phyloP scores from a whole-genome alignment of 2,888 invertebrate genomes.

The Nemotelus nigrinus region DNA sequence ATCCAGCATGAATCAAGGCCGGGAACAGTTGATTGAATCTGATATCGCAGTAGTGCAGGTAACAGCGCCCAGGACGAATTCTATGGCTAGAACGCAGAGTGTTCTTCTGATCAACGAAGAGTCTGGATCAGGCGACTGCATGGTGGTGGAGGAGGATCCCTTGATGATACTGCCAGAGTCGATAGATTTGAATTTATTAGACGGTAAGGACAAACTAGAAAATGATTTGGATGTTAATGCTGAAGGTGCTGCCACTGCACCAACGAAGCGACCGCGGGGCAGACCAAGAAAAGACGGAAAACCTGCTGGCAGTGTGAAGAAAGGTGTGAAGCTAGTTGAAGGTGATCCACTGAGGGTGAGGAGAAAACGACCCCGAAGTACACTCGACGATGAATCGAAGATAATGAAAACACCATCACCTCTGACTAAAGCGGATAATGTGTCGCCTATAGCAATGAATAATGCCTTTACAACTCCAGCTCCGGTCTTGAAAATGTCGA shows the following conservation, averaged over 20 bases:
- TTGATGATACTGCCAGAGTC: constrained; percentile 47
- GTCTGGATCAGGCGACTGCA: constrained; percentile 62
- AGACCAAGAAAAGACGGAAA: constrained; percentile 50
- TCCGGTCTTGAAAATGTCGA: background rate
- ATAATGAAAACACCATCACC: constrained; percentile 57
- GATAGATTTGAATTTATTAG: constrained; percentile 21
- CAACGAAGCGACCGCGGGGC: constrained; percentile 49
- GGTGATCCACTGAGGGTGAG: background rate
- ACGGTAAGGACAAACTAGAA: constrained; percentile 38
- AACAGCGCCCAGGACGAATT: constrained; percentile 52
- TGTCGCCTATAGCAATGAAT: background rate
- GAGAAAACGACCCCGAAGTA: constrained; percentile 6
- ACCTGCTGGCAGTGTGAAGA: constrained; percentile 49
- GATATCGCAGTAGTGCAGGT: constrained; percentile 66
- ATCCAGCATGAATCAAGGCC: background rate
- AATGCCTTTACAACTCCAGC: constrained; percentile 20
- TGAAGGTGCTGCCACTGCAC: background rate
- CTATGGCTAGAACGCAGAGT: constrained; percentile 44
- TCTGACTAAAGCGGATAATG: constrained; percentile 60
- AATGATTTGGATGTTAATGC: background rate
- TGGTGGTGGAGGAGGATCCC: constrained; percentile 58
- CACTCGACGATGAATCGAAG: background rate
- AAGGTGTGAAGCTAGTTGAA: background rate
- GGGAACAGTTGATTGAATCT: constrained; percentile 57
- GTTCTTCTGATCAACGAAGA: constrained; percentile 62